Base-by-base conservation (phyloP, 2,888 invertebrate genomes). In the Spialia ferax region DNA sequence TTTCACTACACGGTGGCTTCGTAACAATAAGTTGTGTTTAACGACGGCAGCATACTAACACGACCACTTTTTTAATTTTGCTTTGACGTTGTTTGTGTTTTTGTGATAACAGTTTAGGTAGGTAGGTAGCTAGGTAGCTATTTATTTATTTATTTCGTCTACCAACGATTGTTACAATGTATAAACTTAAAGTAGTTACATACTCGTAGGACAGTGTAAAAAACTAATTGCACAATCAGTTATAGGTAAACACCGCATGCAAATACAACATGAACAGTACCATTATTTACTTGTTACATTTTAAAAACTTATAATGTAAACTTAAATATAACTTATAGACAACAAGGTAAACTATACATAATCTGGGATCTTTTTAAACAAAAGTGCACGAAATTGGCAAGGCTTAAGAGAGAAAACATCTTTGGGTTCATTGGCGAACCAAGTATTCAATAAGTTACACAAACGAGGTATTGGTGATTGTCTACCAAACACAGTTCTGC, bases 41-140 rank as follows among this genome's bases (percentile, higher is more conserved):
- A 75, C 78, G 73, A 77, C 76, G 70, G 55, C 54, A 68, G 79
- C 77, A 81, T 83, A 76, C 70, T 75, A 76, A 54, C 35, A 57
- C 64, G 18, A 56, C 1, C 35, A 18, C 13, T 32, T 15, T 38
- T 55, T 65, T 65, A 35, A 57, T 54, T 62, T 63, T 60, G 55
- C 55, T 55, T 55, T 61, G 61, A 64, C 60, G 26, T 48, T 6
- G 50, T 66, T 63, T 70, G 29, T 69, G 65, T 15, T 18, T 45
- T 2, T 45, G 2, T 8, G 18, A 45, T 42, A 18, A 10, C 45
- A 15, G 11, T 11, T 38, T 38, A 38, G 35, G 35, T 35, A 35
- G 35, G 11, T 35, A 29, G 5, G 7, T 29, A 29, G 6, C 29
- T 29, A 29, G 1, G 29, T 29, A 29, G 3, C 8, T 29, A 29